phyloP scores from a whole-genome alignment of 2,797 vertebrate species.

The Trachurus trachurus region DNA sequence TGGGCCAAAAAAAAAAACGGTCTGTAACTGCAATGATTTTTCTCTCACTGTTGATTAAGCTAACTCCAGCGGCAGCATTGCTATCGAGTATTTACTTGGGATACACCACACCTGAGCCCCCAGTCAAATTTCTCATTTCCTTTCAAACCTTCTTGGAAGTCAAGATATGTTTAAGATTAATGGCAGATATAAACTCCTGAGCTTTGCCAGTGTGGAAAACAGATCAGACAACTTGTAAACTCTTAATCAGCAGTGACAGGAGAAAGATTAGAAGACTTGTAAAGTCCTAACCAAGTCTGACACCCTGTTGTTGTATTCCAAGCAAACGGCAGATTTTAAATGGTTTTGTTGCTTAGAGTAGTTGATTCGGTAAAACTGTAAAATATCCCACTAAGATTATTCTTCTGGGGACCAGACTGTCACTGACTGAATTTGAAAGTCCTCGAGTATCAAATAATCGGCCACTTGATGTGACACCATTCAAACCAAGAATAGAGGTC shows the following conservation, averaged over 20 bases:
- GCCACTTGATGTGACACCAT: not conserved
- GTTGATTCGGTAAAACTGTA: not conserved
- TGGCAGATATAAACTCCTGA: conserved; percentile 24
- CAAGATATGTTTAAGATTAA: conserved; percentile 45
- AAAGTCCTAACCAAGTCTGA: conserved; percentile 1
- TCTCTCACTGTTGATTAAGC: conserved; percentile 31
- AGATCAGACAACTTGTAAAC: conserved; percentile 21
- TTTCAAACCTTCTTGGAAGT: conserved; percentile 23
- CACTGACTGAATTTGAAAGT: not conserved
- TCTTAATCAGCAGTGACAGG: conserved; percentile 4
- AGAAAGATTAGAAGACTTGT: not conserved
- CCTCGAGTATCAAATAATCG: not conserved
- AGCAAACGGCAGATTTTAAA: not conserved
- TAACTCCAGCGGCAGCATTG: conserved; percentile 5
- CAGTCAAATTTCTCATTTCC: conserved; percentile 26
- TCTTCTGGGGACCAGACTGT: not conserved
- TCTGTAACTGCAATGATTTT: conserved; percentile 25
- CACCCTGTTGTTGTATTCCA: not conserved
- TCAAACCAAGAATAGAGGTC: conserved; percentile 6
- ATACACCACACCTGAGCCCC: not conserved
- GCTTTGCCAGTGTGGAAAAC: conserved; percentile 21
- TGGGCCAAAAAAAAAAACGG: not conserved
- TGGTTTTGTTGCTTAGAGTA: not conserved
- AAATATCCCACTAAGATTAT: not conserved
- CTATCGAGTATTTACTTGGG: conserved; percentile 20